These are phyloP conservation scores for Colletes gigas DNA, from an alignment of 1,140 invertebrate genomes.

Conservation along the genomic window DNA sequence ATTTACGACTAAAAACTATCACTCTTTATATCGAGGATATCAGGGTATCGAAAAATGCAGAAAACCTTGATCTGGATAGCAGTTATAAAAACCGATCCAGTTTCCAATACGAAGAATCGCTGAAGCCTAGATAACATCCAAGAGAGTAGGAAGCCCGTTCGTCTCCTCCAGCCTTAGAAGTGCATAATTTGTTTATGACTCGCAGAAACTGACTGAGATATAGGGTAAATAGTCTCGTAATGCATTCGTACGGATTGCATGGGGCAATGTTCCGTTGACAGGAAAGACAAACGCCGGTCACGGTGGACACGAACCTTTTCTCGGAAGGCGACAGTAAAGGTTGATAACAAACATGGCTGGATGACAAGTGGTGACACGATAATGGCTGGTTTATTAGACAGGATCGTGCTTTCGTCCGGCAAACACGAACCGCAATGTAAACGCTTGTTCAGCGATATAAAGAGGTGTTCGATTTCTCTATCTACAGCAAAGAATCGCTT, in stretches of 20 bases:
- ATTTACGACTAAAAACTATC: no score
- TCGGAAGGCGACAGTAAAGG: background rate
- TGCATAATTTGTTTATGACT: conserved; percentile 45
- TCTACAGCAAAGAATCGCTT: no score
- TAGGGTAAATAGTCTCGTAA: conserved; percentile 26
- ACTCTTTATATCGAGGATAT: background rate
- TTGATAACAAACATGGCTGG: conserved; percentile 26
- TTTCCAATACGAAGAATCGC: background rate
- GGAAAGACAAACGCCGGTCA: conserved; percentile 26
- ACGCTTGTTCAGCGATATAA: no score
- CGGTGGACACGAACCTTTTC: conserved; percentile 4
- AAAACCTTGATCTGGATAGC: background rate
- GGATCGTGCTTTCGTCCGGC: background rate
- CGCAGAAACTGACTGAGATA: conserved; percentile 25
- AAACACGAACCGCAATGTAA: background rate
- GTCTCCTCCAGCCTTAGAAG: conserved; percentile 28
- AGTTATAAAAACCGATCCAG: background rate
- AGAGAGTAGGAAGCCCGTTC: conserved; percentile 13
- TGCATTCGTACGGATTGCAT: conserved; percentile 43
- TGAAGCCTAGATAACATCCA: background rate
- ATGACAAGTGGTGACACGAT: conserved; percentile 16
- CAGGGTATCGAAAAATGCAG: background rate
- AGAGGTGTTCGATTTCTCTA: no score
- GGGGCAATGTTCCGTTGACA: background rate
- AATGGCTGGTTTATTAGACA: conserved; percentile 35